These are phyloP conservation scores for Anser brachyrhynchus DNA, from an alignment of 2,113 vertebrate species.

Conservation along the genomic window DNA sequence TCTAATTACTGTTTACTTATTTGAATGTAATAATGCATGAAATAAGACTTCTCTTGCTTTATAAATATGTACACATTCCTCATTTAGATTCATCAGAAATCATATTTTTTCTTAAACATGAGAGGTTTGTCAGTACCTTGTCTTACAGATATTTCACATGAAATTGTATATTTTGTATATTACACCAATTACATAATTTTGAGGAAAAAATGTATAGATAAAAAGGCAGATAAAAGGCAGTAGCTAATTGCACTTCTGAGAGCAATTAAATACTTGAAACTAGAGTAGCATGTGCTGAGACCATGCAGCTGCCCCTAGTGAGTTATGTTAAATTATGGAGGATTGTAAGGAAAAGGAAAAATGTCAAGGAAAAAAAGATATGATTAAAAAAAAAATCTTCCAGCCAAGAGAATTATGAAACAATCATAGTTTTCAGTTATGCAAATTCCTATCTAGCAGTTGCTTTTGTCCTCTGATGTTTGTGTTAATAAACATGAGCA, in stretches of 20 bases:
- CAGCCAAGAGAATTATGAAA: background rate
- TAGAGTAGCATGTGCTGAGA: background rate
- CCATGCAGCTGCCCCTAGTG: background rate
- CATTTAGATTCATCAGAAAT: background rate
- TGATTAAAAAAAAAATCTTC: background rate
- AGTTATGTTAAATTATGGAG: background rate
- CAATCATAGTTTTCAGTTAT: constrained; percentile 2
- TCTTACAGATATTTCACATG: background rate
- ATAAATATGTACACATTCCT: background rate
- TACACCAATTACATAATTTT: background rate
- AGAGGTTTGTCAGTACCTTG: background rate
- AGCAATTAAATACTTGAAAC: constrained; percentile 26
- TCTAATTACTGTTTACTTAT: background rate
- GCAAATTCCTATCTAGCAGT: background rate
- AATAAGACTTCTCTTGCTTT: background rate
- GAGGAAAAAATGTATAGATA: background rate
- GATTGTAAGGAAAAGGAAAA: background rate
- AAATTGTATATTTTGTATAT: constrained; percentile 4
- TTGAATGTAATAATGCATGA: background rate
- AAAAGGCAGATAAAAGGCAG: background rate
- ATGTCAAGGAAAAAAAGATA: background rate
- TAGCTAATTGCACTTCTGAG: constrained; percentile 44
- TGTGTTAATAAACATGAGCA: constrained; percentile 28
- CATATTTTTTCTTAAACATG: constrained; percentile 20
- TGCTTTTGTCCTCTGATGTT: constrained; percentile 9